These are phyloP conservation scores for Heliconius ethilla DNA, from an alignment of 2,888 invertebrate genomes.

Conservation along the genomic window DNA sequence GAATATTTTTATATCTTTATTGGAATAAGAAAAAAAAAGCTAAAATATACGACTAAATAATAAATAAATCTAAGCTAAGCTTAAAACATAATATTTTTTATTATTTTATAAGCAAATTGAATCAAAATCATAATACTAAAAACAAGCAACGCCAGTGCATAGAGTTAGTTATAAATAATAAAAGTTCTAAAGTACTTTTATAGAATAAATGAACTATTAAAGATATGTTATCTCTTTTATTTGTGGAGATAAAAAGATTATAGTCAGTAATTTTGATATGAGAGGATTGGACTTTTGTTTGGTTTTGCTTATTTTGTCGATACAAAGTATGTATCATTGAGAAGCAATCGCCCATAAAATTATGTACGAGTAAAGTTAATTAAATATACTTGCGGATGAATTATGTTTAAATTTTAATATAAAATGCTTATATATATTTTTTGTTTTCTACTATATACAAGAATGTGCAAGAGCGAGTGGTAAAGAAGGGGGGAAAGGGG, in stretches of 20 bases:
- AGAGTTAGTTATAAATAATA: neutral
- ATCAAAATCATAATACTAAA: neutral
- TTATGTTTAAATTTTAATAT: constrained; percentile 6
- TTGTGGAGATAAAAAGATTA: constrained; percentile 32
- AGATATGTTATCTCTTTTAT: constrained; percentile 9
- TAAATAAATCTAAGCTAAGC: too few species aligned
- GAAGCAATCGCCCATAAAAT: constrained; percentile 15
- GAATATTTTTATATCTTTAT: too few species aligned
- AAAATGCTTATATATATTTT: too few species aligned
- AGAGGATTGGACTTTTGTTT: constrained; percentile 25
- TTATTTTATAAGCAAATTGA: neutral
- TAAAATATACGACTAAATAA: too few species aligned
- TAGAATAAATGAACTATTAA: constrained; percentile 16
- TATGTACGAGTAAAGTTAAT: constrained; percentile 12
- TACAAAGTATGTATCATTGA: constrained; percentile 23
- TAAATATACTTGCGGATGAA: constrained; percentile 21
- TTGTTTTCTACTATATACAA: too few species aligned
- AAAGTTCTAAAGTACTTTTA: neutral
- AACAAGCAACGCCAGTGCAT: neutral
- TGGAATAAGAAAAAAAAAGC: too few species aligned
- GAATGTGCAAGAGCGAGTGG: too few species aligned
- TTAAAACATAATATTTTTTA: too few species aligned
- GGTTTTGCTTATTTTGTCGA: constrained; percentile 28
- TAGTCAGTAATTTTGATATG: constrained; percentile 37
- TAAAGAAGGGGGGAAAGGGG: too few species aligned